Percentiles rank a stretch among this genome's conserved stretches.
Evolutionary conservation across 35 echinoderm and acorn worm species (phyloP).

Genomic region (Ophiothrix spiculata): DNA sequence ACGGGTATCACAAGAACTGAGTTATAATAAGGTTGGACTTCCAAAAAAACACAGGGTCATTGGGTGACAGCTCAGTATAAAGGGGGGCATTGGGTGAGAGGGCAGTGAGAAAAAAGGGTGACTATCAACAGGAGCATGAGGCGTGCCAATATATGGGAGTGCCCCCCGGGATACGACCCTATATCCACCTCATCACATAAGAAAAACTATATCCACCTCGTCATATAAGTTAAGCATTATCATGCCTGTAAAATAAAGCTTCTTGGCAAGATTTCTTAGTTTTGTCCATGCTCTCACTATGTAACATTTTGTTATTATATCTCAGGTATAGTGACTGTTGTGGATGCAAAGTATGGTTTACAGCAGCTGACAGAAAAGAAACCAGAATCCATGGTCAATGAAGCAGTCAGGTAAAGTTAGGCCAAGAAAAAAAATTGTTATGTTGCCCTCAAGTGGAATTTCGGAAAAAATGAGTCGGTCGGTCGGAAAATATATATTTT

Average conservation of each 20-base stretch:
- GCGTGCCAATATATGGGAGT: too few relatives aligned
- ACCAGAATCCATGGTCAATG: conserved; percentile 71
- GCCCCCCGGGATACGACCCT: not conserved
- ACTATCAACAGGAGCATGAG: not conserved
- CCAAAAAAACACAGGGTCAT: too few relatives aligned
- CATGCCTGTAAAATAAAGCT: not conserved
- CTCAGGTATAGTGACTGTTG: conserved; percentile 83
- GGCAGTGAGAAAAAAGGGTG: not conserved
- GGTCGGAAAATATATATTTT: too few relatives aligned
- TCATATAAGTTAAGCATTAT: too few relatives aligned
- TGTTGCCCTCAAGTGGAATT: too few relatives aligned
- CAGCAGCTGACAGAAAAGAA: conserved; percentile 78
- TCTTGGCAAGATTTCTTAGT: not conserved
- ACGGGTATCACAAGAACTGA: too few relatives aligned
- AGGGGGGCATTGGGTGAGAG: not conserved
- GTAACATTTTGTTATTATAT: conserved; percentile 5
- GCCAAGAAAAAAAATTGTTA: too few relatives aligned
- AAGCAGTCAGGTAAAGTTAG: conserved; percentile 75
- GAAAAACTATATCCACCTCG: too few relatives aligned
- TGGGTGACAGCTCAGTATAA: too few relatives aligned
- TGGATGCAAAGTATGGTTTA: conserved; percentile 79
- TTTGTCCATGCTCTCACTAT: not conserved
- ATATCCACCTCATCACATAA: too few relatives aligned
- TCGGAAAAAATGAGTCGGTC: too few relatives aligned
- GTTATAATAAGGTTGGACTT: too few relatives aligned